A percentile compares a stretch with the other conserved stretches of the same genome.
Conservation (phyloP, 2,113 vertebrate genomes). For the Bombycilla garrulus region DNA sequence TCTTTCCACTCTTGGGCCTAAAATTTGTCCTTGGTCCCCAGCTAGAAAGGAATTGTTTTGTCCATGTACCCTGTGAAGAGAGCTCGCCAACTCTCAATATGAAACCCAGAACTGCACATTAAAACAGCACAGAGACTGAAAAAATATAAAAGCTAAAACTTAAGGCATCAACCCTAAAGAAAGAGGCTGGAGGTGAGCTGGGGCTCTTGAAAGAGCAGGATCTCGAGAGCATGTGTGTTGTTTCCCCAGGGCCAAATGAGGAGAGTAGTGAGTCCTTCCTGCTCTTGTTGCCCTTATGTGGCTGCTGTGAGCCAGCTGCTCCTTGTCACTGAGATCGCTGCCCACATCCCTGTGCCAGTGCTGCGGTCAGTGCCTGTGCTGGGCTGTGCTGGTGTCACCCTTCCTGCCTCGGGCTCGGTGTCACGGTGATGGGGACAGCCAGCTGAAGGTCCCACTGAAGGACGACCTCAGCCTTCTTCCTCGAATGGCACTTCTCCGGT, state of each 20-base stretch:
- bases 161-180: not conserved
- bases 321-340: not conserved
- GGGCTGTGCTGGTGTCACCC: not conserved
- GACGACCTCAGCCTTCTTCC: accelerated
- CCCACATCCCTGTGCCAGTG: too few relatives aligned
- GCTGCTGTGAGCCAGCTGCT: not conserved
- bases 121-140: too few relatives aligned
- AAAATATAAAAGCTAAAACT: too few relatives aligned
- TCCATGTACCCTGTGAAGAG: too few relatives aligned
- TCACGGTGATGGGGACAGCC: not conserved
- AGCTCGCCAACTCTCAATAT: too few relatives aligned
- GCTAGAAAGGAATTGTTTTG: too few relatives aligned
- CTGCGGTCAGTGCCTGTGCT: not conserved
- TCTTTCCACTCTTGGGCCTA: too few relatives aligned
- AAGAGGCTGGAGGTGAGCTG: not conserved
- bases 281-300: not conserved
- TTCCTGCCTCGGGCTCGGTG: not conserved
- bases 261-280: not conserved
- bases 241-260: not conserved
- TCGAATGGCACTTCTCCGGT: accelerated
- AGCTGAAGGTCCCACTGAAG: not conserved
- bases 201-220: not conserved
- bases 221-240: accelerated
- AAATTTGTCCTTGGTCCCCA: too few relatives aligned
- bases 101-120: too few relatives aligned